Evolutionary conservation across 2,888 invertebrate species (phyloP), one percentile per base, ranked within the genome.

Genomic region (Dryomyza anilis): DNA sequence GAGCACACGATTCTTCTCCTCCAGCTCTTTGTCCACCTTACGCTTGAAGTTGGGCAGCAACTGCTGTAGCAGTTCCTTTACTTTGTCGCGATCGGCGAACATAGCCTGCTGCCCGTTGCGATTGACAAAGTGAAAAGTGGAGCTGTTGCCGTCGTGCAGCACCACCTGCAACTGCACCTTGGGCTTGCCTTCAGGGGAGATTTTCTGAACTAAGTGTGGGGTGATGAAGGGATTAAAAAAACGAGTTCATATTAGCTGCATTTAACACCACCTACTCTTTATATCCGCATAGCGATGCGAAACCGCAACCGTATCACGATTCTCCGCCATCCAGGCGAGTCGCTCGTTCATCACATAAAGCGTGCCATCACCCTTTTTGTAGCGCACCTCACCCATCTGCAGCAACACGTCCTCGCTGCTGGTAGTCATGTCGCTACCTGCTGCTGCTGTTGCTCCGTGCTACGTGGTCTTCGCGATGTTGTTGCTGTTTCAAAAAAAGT

Each of bases 91-190:
- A 81, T 98, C 98, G 66, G 91, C 89, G 12, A 95, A 87, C 84
- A 97, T 96, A 6, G 89, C 90, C 30, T 90, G 89, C 27, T 89
- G 85, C 0, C 97, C 96, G 56, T 87, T 89, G 4, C 94, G 89
- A 83, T 96, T 94, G 55, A 93, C 93, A 84, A 99, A 99, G 80
- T 98, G 98, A 86, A 99, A 99, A 14, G 98, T 98, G 3, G 96
- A 95, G 55, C 95, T 94, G 56, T 92, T 89, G 23, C 95, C 95
- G 85, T 95, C 95, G 74, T 98, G 95, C 69, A 99, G 85, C 21
- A 97, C 95, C 21, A 98, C 91, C 86, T 99, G 99, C 16, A 99
- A 86, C 82, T 99, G 99, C 63, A 99, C 95, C 85, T 99, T 99
- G 27, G 96, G 91, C 84, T 99, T 99, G 27, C 96, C 96, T 75